phyloP scores from a whole-genome alignment of 2,797 vertebrate genomes.

The Chelidonichthys spinosus region DNA sequence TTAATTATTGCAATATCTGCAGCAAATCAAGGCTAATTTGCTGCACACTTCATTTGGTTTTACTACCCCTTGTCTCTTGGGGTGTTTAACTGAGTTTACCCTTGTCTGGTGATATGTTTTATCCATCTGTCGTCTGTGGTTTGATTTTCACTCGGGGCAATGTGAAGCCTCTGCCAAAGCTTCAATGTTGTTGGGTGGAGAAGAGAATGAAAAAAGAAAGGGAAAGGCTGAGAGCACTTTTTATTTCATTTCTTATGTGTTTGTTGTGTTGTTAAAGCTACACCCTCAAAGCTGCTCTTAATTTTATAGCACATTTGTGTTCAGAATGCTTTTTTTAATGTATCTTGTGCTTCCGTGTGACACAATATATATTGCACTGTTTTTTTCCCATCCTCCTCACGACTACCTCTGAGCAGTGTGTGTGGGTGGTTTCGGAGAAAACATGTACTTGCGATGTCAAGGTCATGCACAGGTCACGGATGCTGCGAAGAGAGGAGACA shows the following conservation, averaged over 20 bases:
- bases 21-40: constrained; percentile 73
- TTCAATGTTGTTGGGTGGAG: constrained; percentile 60
- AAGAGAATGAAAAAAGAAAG: constrained; percentile 30
- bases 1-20: constrained; percentile 75
- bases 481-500: constrained; percentile 61
- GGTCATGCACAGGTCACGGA: constrained; percentile 63
- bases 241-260: constrained; percentile 33
- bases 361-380: background rate
- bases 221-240: constrained; percentile 34
- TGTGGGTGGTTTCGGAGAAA: constrained; percentile 56
- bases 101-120: constrained; percentile 62
- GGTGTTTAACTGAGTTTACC: constrained; percentile 68
- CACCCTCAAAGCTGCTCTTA: constrained; percentile 41
- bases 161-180: constrained; percentile 61
- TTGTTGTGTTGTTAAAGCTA: constrained; percentile 54
- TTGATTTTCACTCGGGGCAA: constrained; percentile 61
- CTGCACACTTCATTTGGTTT: constrained; percentile 78
- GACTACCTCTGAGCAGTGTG: constrained; percentile 21
- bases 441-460: constrained; percentile 50
- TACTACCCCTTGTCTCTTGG: constrained; percentile 67
- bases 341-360: constrained; percentile 8
- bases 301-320: constrained; percentile 44
- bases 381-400: constrained; percentile 21
- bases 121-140: constrained; percentile 67
- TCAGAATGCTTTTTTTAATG: constrained; percentile 30